Conservation (phyloP, 2,797 vertebrate genomes). For the Sorex maritimensis region DNA sequence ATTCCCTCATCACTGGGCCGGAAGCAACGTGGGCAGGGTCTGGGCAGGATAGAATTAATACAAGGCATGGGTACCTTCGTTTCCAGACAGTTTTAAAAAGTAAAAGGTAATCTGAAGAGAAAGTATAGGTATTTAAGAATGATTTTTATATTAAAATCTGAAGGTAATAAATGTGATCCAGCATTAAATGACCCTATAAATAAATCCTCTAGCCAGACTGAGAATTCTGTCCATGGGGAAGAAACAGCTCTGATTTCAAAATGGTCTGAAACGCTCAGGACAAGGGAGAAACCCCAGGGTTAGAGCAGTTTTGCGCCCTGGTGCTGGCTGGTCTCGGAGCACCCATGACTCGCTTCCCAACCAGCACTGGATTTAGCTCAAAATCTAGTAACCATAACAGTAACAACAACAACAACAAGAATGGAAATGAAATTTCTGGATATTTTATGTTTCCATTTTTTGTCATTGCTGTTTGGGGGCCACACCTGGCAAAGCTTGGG, state of each 20-base stretch:
- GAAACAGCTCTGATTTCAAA: conserved; percentile 66
- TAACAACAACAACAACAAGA: too few species aligned
- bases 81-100: background rate
- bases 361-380: too few species aligned
- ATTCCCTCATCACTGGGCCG: background rate
- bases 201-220: conserved; percentile 18
- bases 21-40: background rate
- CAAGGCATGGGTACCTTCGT: background rate
- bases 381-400: too few species aligned
- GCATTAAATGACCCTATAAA: conserved; percentile 19
- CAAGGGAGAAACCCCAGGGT: too few species aligned
- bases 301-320: too few species aligned
- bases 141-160: conserved; percentile 32
- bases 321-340: too few species aligned
- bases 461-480: background rate
- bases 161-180: conserved; percentile 28
- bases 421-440: too few species aligned
- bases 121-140: conserved; percentile 31
- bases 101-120: too few species aligned
- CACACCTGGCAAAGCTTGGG: too few species aligned
- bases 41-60: background rate
- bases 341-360: too few species aligned
- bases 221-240: background rate
- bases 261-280: conserved; percentile 58
- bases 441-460: background rate